Evolutionary conservation across 2,797 vertebrate species (phyloP).

Genomic region (Lutjanus campechanus): DNA sequence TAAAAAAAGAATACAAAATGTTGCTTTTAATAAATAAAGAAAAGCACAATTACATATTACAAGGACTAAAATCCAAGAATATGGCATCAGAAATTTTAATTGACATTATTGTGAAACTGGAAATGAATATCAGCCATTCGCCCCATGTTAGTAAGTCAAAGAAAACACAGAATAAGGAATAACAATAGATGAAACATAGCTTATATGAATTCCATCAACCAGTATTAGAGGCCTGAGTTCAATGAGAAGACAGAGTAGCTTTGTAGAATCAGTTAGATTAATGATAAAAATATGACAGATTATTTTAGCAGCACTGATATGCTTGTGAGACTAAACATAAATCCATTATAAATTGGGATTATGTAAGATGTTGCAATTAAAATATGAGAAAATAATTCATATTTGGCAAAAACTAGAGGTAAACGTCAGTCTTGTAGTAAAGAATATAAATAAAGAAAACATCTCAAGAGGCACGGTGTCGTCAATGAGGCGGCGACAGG

Average conservation of each 20-base stretch:
- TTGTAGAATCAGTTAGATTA: conserved; percentile 12
- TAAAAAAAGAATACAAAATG: conserved; percentile 16
- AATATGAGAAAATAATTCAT: conserved; percentile 15
- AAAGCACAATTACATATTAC: conserved; percentile 12
- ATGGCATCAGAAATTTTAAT: conserved; percentile 22
- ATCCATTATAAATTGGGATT: not conserved
- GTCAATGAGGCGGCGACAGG: conserved; percentile 78
- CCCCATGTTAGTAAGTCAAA: conserved; percentile 11
- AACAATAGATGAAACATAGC: conserved; percentile 31
- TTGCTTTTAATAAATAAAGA: conserved; percentile 50
- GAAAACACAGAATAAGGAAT: conserved; percentile 17
- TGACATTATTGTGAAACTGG: conserved; percentile 33
- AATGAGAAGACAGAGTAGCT: conserved; percentile 11
- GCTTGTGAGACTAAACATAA: conserved; percentile 24
- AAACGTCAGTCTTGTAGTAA: conserved; percentile 39
- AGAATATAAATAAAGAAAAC: conserved; percentile 63
- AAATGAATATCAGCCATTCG: conserved; percentile 24
- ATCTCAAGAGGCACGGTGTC: conserved; percentile 60
- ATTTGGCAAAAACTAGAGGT: conserved; percentile 56
- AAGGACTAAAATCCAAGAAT: conserved; percentile 14
- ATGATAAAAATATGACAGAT: not conserved
- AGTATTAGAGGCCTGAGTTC: conserved; percentile 41
- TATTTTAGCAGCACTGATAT: conserved; percentile 55
- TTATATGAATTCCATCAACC: conserved; percentile 47
- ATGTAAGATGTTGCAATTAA: not conserved